Evolutionary conservation across 2,113 vertebrate species (phyloP).

Genomic region (Cephalopholis sonnerati): DNA sequence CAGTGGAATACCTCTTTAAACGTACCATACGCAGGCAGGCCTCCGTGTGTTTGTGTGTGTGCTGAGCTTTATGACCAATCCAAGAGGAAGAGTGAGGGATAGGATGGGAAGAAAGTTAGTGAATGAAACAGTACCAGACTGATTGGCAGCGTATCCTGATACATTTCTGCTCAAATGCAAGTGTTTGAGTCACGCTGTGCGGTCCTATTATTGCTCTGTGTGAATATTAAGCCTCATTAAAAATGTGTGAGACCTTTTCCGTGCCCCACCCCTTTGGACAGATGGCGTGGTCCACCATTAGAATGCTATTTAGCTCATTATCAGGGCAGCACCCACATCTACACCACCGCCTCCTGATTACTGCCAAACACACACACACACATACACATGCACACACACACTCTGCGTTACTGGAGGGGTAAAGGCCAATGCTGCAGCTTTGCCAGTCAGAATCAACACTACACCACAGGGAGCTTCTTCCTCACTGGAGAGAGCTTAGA

Average conservation of each 20-base stretch:
- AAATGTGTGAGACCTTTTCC: conserved; percentile 77
- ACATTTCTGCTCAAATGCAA: background rate
- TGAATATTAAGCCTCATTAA: conserved; percentile 82
- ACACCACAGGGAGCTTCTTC: conserved; percentile 53
- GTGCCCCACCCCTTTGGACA: conserved; percentile 73
- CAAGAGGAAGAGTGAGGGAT: background rate
- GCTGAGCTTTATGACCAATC: background rate
- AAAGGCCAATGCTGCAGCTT: conserved; percentile 74
- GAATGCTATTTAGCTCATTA: conserved; percentile 83
- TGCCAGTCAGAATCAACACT: conserved; percentile 55
- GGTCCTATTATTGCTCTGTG: conserved; percentile 67
- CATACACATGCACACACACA: conserved; percentile 32
- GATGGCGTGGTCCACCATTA: conserved; percentile 77
- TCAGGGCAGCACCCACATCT: conserved; percentile 63
- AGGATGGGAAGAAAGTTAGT: no score
- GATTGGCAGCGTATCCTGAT: background rate
- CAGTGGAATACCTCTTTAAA: background rate
- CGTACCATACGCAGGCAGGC: background rate
- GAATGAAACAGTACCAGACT: background rate
- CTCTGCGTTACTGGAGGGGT: conserved; percentile 54
- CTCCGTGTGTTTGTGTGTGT: background rate
- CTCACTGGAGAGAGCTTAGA: conserved; percentile 58
- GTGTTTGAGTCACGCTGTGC: conserved; percentile 48
- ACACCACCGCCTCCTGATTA: conserved; percentile 44
- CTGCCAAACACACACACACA: conserved; percentile 48